Conservation (phyloP, 1,140 invertebrate genomes). For the Campoletis sonorensis region DNA sequence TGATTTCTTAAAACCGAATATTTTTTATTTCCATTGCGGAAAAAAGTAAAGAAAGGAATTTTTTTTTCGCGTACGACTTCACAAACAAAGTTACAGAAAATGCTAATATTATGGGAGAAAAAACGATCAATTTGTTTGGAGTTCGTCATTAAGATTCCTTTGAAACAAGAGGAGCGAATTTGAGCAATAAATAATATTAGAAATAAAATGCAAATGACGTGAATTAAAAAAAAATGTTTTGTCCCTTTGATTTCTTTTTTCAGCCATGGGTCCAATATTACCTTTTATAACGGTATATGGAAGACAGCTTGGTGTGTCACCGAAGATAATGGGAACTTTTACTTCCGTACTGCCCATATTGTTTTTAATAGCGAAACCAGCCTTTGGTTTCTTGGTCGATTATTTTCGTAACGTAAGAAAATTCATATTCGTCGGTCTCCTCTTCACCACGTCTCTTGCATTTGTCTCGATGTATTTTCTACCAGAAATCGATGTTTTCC, state of each 20-base stretch:
- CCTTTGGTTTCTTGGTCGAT: constrained; percentile 84
- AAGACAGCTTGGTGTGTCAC: constrained; percentile 85
- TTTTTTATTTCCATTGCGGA: too few species aligned
- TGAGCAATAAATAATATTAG: too few species aligned
- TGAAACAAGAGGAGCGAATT: too few species aligned
- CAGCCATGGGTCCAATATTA: constrained; percentile 86
- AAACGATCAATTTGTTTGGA: too few species aligned
- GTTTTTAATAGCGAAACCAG: constrained; percentile 84
- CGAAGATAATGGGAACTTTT: constrained; percentile 84
- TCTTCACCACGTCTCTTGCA: constrained; percentile 80
- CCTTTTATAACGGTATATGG: constrained; percentile 86
- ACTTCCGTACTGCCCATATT: constrained; percentile 83
- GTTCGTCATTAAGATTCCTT: too few species aligned
- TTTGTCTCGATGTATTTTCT: constrained; percentile 82
- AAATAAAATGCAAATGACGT: too few species aligned
- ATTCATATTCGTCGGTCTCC: constrained; percentile 82
- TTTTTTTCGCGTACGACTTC: too few species aligned
- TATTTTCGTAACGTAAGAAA: constrained; percentile 81
- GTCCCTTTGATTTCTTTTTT: constrained; percentile 60
- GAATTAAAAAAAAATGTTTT: background rate
- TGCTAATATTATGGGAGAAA: too few species aligned
- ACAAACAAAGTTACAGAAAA: too few species aligned
- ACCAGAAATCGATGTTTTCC: constrained; percentile 72
- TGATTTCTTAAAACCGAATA: too few species aligned
- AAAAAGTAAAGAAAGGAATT: too few species aligned